Evolutionary conservation across 2,797 vertebrate species (phyloP).

Genomic region (Brotula barbata): DNA sequence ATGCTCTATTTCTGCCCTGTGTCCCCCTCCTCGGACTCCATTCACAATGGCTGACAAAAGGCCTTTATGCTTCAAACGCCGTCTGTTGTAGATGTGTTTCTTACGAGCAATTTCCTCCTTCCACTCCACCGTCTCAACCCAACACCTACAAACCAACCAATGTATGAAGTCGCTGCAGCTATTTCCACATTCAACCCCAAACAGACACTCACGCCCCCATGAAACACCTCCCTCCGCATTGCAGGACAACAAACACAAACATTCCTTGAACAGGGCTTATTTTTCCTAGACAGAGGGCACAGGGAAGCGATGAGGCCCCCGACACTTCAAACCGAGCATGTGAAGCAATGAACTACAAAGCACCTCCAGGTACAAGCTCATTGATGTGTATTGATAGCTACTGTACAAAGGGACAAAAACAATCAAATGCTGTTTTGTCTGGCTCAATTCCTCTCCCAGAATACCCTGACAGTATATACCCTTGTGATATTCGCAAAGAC

Average conservation of each 20-base stretch:
- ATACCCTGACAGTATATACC: constrained; percentile 48
- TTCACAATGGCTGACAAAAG: constrained; percentile 34
- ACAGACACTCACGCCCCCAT: background rate
- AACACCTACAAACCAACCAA: background rate
- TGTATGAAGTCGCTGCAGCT: constrained; percentile 4
- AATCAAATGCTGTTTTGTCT: constrained; percentile 72
- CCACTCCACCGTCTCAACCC: background rate
- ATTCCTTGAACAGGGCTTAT: constrained; percentile 55
- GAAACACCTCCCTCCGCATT: constrained; percentile 28
- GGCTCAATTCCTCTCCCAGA: constrained; percentile 62
- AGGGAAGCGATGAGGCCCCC: constrained; percentile 28
- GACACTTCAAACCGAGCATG: constrained; percentile 54
- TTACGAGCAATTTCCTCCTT: constrained; percentile 25
- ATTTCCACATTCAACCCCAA: constrained; percentile 13
- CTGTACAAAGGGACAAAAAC: constrained; percentile 64
- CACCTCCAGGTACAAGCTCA: constrained; percentile 30
- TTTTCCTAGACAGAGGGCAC: constrained; percentile 56
- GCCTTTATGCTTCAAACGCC: constrained; percentile 43
- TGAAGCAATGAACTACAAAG: constrained; percentile 44
- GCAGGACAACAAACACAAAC: constrained; percentile 60
- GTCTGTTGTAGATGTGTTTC: constrained; percentile 6
- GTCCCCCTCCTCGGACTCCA: background rate
- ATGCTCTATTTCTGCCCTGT: background rate
- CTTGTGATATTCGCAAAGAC: constrained; percentile 51
- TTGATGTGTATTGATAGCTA: constrained; percentile 73